Evolutionary conservation across 2,797 vertebrate genomes (phyloP).

Genomic region (Arrhamphus sclerolepis): DNA sequence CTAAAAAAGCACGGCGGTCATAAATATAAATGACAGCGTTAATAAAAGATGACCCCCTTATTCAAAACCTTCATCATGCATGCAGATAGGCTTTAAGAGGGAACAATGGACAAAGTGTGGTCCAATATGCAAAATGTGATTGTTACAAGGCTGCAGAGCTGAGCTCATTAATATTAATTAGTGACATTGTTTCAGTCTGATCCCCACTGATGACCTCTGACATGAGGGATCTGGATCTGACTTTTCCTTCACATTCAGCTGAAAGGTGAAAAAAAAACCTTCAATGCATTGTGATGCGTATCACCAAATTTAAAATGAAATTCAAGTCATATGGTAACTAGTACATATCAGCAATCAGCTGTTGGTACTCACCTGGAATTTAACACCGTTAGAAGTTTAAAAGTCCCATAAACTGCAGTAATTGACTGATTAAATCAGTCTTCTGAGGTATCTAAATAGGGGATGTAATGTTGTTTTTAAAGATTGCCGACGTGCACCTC

Average conservation of each 20-base stretch:
- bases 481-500: no score
- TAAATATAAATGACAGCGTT: conserved; percentile 78
- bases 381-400: no score
- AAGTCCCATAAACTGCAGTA: no score
- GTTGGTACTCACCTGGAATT: no score
- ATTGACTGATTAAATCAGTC: no score
- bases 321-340: no score
- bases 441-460: no score
- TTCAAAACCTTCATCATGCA: conserved; percentile 70
- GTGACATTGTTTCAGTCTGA: conserved; percentile 56
- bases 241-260: conserved; percentile 27
- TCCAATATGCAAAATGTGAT: conserved; percentile 63
- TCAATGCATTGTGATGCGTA: no score
- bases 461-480: no score
- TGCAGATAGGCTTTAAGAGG: conserved; percentile 68
- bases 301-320: no score
- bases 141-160: conserved; percentile 66
- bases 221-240: conserved; percentile 49
- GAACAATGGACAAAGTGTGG: conserved; percentile 47
- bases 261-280: conserved; percentile 8
- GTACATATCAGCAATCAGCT: no score
- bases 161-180: conserved; percentile 72
- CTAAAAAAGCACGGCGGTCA: conserved; percentile 47
- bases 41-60: conserved; percentile 74
- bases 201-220: conserved; percentile 45